Conservation (phyloP, 2,113 vertebrate genomes). For the Cinclus mexicanus region DNA sequence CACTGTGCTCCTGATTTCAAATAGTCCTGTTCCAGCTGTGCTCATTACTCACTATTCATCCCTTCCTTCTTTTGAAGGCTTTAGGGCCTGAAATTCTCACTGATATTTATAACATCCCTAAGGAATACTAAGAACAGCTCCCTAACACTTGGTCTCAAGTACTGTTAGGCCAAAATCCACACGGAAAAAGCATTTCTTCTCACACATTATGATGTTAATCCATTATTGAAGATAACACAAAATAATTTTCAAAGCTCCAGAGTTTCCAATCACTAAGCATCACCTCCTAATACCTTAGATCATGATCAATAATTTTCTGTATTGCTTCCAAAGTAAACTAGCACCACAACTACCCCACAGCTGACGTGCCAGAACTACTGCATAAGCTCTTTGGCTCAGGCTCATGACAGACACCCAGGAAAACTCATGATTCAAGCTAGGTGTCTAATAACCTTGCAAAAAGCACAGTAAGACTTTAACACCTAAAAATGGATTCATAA, state of each 20-base stretch:
- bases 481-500: not conserved
- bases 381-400: not conserved
- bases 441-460: not conserved
- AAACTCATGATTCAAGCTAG: not conserved
- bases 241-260: not conserved
- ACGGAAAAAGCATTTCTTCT: not conserved
- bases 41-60: slow-evolving; percentile 54
- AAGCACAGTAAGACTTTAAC: not conserved
- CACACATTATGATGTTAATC: not conserved
- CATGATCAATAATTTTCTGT: not conserved
- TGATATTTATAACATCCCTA: not conserved
- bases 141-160: not conserved
- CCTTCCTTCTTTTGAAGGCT: not conserved
- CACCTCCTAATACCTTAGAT: not conserved
- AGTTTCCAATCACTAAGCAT: not conserved
- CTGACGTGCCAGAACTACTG: not conserved
- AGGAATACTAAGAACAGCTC: not conserved
- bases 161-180: not conserved
- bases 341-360: not conserved
- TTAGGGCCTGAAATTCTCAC: not conserved
- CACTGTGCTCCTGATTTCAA: slow-evolving; percentile 37
- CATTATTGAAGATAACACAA: not conserved
- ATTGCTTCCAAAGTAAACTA: not conserved
- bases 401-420: not conserved
- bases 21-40: slow-evolving; percentile 13